Percentiles rank a stretch among this genome's conserved stretches.
Conservation (phyloP, 2,888 invertebrate species). For the Elysia crispata region DNA sequence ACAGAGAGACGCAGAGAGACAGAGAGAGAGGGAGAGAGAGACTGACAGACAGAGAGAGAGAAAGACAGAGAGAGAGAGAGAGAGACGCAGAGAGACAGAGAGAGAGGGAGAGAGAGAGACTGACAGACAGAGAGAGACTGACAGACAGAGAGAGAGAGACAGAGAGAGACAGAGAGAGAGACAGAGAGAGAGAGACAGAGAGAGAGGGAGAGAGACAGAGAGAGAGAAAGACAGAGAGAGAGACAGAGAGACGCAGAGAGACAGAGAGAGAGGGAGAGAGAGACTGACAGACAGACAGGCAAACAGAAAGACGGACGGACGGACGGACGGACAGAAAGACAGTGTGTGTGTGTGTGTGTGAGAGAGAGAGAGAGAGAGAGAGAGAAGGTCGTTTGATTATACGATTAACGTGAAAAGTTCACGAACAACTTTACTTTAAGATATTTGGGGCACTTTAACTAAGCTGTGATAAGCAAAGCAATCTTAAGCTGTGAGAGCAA, state of each 20-base stretch:
- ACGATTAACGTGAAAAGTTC: no score
- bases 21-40: neutral
- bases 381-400: no score
- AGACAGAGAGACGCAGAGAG: no score
- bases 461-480: no score
- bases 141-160: no score
- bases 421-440: no score
- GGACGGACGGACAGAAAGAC: neutral
- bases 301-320: no score
- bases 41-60: neutral
- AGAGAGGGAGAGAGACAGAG: neutral
- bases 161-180: neutral
- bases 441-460: no score
- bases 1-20: neutral
- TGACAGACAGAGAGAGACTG: neutral
- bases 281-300: no score
- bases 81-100: conserved; percentile 1
- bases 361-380: neutral
- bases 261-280: no score
- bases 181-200: neutral
- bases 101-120: conserved; percentile 10
- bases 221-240: neutral
- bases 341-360: neutral
- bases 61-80: neutral
- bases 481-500: no score